Percentiles rank a stretch among this genome's conserved stretches.
These are phyloP conservation scores for Lophura swinhoii DNA, from an alignment of 2,797 vertebrate genomes.

Conservation along the genomic window DNA sequence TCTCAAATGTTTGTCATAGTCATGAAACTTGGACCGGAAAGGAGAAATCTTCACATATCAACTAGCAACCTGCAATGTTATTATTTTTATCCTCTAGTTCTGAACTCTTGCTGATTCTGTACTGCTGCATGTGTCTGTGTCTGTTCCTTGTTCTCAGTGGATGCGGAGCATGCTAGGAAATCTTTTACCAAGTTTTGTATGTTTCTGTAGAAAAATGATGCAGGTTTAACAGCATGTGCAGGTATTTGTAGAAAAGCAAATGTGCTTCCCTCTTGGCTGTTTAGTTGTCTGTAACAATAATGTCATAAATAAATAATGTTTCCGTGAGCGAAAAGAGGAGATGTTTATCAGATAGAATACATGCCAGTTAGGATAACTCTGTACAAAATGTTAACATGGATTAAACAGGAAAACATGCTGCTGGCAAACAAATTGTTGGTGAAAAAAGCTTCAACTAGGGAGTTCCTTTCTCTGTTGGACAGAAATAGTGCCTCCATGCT, in stretches of 20 bases:
- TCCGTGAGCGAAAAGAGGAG: constrained; percentile 51
- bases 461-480: constrained; percentile 35
- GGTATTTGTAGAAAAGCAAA: constrained; percentile 61
- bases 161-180: background rate
- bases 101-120: constrained; percentile 29
- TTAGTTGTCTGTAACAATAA: constrained; percentile 71
- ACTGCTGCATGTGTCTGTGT: background rate
- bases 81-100: constrained; percentile 5
- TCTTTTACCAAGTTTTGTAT: constrained; percentile 32
- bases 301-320: constrained; percentile 76
- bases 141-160: background rate
- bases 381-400: constrained; percentile 60
- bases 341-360: constrained; percentile 67
- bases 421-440: constrained; percentile 52
- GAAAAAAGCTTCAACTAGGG: constrained; percentile 30
- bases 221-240: constrained; percentile 35
- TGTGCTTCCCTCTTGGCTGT: constrained; percentile 61
- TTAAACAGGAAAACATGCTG: constrained; percentile 57
- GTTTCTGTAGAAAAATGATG: constrained; percentile 26
- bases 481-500: background rate
- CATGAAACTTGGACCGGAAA: background rate
- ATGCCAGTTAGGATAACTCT: constrained; percentile 49
- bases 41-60: constrained; percentile 2
- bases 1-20: background rate
- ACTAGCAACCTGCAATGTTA: background rate